Evolutionary conservation across 2,113 vertebrate species (phyloP).

Genomic region (Hypocryptadius cinnamomeus): DNA sequence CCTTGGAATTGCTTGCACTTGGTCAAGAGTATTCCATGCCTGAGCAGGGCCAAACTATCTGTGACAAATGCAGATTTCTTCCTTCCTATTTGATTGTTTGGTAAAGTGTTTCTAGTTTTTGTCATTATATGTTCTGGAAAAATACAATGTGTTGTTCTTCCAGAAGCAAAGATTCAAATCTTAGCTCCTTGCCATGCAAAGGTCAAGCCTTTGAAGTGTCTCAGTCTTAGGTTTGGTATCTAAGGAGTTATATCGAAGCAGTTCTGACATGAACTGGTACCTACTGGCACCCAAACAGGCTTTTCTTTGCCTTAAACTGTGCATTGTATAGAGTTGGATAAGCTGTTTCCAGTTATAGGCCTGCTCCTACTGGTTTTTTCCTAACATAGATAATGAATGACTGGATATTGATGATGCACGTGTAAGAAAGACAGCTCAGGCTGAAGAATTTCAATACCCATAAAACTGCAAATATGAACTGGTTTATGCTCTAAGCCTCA

Average conservation of each 20-base stretch:
- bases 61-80: background rate
- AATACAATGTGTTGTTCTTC: background rate
- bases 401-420: background rate
- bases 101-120: background rate
- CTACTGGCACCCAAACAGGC: background rate
- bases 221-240: background rate
- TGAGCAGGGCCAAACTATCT: background rate
- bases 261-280: background rate
- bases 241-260: background rate
- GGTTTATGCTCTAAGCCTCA: background rate
- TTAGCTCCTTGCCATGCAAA: background rate
- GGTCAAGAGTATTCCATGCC: background rate
- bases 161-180: background rate
- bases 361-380: background rate
- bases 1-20: background rate
- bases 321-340: background rate
- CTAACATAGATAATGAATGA: background rate
- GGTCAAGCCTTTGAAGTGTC: background rate
- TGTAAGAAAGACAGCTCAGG: background rate
- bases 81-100: background rate
- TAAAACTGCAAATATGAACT: background rate
- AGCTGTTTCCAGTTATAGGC: background rate
- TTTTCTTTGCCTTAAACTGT: background rate
- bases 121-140: background rate
- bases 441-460: background rate